Evolutionary conservation across 2,113 vertebrate species (phyloP), one percentile per base, ranked within the genome.

Genomic region (Dunckerocampus dactyliophorus): DNA sequence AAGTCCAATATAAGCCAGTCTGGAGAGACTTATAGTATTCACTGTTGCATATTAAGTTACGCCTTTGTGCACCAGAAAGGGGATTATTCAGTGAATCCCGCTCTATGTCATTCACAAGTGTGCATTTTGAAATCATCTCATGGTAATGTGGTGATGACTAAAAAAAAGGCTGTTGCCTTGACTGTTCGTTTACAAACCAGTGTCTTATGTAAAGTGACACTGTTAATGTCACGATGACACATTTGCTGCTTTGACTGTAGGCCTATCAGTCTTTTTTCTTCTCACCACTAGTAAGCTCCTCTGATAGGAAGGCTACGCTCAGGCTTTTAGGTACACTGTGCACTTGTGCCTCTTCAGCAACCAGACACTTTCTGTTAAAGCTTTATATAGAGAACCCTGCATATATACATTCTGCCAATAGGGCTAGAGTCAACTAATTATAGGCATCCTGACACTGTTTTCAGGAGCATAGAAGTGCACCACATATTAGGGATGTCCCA

Each of bases 51-150:
- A 81, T 83, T 76, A 77, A 79, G 66, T 84, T 77, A 24, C 63
- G 84, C 73, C 68, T 82, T 83, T 84, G 81, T 85, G 80, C 82
- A 74, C 67, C 67, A 80, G 74, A 82, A 84, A 84, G 74, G 64
- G 81, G 83, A 87, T 84, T 84, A 84, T 85, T 84, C 78, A 65
- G 69, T 28, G 53, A 77, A 79, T 76, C 80, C 82, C 47, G 80
- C 76, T 81, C 71, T 67, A 68, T 81, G 84, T 82, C 82, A 80
- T 77, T 80, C 80, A 75, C 59, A 0, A 74, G 63, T 67, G 73
- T 66, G 63, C 74, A 62, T 75, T 85, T 82, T 64, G 69, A 81
- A 76, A 82, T 82, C 67, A 82, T 85, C 74, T 74, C 62, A 77
- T 78, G 72, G 76, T 69, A 79, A 66, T 24, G 71, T 65, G 53